Base-by-base conservation (phyloP, 2,888 invertebrate species). In the Xylota sylvarum region DNA sequence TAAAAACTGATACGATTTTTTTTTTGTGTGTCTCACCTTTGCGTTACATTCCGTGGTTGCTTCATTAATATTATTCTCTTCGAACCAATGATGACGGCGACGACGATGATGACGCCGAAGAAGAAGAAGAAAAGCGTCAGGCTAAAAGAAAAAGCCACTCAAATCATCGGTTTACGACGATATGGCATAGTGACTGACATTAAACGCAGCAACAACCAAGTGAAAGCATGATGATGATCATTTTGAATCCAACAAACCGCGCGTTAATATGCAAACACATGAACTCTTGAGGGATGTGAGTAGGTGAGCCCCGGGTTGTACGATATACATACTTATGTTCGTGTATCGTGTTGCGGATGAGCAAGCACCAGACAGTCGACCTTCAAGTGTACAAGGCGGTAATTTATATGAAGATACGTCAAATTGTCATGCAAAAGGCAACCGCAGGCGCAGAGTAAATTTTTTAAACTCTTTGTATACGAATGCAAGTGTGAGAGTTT, bases 141-240 rank as follows among this genome's bases (percentile, higher is more conserved):
- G 56, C 12, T 4, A 40, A 69, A 6, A 40, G 60, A 4, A 60
- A 62, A 52, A 27, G 10, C 9, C 40, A 43, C 27, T 30, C 55
- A 10, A n/a, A 43, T 37, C 40, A 19, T 62, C 48, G 19, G 43
- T 50, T 73, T 40, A 52, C 50, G 62, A 62, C 17, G 7, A 62
- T 40, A 19, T 52, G 37, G 7, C 10, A 6, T 4, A 27, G 50
- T 50, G n/a, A 23, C 10, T 55, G 32, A 55, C 52, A 35, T 12
- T 6, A 30, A 43, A 10, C 58, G 14, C 46, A 46, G 23, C 35
- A 27, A 1, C 19, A 1, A 32, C 27, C 14, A 7, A 58, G 56
- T 56, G 76, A 65, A 76, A 76, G 65, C 55, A 52, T 37, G 37
- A 37, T 37, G 37, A 50, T 12, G 27, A 30, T 46, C 30, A 43